These are phyloP conservation scores for Papilio aristodemus DNA, from an alignment of 1,140 invertebrate species.

Conservation along the genomic window DNA sequence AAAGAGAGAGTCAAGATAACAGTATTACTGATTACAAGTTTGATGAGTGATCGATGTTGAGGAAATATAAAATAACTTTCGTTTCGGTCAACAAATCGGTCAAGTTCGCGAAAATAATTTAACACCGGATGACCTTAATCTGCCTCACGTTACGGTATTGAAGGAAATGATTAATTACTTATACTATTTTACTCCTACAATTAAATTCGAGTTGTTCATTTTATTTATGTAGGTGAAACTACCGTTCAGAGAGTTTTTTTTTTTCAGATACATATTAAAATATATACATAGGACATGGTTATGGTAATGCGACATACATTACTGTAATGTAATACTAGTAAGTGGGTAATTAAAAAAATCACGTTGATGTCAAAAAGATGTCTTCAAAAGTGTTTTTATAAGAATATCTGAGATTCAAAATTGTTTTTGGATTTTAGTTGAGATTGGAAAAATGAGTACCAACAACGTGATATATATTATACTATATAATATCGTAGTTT, in stretches of 20 bases:
- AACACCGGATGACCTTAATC: conserved; percentile 30
- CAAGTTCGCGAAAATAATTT: conserved; percentile 28
- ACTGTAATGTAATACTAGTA: too few relatives aligned
- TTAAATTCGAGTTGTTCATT: background rate
- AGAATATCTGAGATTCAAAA: too few relatives aligned
- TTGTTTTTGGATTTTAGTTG: too few relatives aligned
- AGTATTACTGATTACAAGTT: conserved; percentile 12
- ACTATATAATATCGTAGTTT: too few relatives aligned
- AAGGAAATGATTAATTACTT: conserved; percentile 29
- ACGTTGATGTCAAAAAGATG: too few relatives aligned
- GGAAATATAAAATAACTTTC: conserved; percentile 28
- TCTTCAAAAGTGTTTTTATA: too few relatives aligned
- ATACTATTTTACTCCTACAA: background rate
- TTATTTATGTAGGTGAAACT: conserved; percentile 15
- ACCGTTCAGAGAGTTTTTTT: background rate
- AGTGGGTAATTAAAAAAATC: too few relatives aligned
- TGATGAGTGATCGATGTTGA: conserved; percentile 31
- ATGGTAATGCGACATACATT: too few relatives aligned
- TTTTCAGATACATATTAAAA: too few relatives aligned
- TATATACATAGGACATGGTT: too few relatives aligned
- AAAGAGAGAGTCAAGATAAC: conserved; percentile 19
- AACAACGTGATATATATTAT: too few relatives aligned
- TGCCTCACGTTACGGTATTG: conserved; percentile 16
- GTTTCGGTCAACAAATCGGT: conserved; percentile 20
- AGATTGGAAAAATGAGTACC: too few relatives aligned